Evolutionary conservation across 2,797 vertebrate genomes (phyloP).

Genomic region (Myiotriccus ornatus): DNA sequence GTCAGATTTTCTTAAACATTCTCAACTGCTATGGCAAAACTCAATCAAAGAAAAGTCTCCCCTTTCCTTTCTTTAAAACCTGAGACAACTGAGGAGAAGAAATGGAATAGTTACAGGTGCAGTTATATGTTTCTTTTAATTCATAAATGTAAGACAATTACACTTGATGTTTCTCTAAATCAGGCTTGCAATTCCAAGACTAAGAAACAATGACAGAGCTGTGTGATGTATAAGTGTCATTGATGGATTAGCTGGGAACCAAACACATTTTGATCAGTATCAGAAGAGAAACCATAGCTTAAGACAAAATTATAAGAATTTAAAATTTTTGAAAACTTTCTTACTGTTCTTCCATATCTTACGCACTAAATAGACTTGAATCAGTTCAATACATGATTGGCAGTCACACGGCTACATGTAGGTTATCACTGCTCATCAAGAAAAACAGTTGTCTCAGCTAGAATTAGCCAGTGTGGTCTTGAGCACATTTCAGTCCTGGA

Average conservation of each 20-base stretch:
- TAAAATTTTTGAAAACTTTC: neutral
- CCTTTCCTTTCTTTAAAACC: neutral
- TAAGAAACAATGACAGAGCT: neutral
- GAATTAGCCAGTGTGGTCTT: neutral
- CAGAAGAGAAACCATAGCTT: neutral
- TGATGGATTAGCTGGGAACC: neutral
- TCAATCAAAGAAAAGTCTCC: neutral
- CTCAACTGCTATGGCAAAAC: constrained; percentile 15
- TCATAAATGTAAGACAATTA: neutral
- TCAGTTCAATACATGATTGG: neutral
- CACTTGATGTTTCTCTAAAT: neutral
- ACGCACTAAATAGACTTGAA: neutral
- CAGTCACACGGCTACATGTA: neutral
- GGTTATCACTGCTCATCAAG: neutral
- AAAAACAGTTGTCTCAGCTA: neutral
- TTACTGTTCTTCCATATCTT: neutral
- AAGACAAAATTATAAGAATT: neutral
- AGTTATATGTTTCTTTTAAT: constrained; percentile 23
- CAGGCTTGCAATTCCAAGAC: neutral
- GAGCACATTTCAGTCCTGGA: neutral
- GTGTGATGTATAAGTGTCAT: neutral
- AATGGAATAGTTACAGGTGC: neutral
- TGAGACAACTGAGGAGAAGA: neutral
- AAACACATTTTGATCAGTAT: neutral
- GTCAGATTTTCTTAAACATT: constrained; percentile 25